Conservation (phyloP, 1,140 invertebrate genomes). For the Macrostomum lignano region DNA sequence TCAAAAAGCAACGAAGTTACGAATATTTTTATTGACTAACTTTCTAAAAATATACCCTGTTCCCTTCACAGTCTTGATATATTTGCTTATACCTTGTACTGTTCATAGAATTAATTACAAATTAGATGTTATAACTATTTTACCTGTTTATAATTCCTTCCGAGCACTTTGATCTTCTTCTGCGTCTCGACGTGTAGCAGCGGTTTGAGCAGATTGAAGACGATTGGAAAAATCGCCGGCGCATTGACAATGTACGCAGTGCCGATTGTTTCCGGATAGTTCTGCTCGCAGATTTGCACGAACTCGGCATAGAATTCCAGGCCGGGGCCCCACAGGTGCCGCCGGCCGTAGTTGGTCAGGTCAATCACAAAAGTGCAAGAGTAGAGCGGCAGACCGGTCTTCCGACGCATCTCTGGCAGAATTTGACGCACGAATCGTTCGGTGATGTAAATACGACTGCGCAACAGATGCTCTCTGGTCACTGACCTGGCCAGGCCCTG, state of each 20-base stretch:
- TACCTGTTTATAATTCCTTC: slow-evolving; percentile 42
- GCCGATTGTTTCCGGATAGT: slow-evolving; percentile 38
- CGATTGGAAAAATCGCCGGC: slow-evolving; percentile 52
- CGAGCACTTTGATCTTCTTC: slow-evolving; percentile 53
- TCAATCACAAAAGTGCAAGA: slow-evolving; percentile 45
- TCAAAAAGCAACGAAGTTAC: too few species aligned
- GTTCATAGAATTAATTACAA: too few species aligned
- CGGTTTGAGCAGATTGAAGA: slow-evolving; percentile 50
- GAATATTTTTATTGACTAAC: too few species aligned
- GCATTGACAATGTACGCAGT: slow-evolving; percentile 45
- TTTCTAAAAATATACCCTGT: too few species aligned
- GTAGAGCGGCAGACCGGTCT: slow-evolving; percentile 30
- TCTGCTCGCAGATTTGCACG: slow-evolving; percentile 38
- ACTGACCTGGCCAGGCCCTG: background rate
- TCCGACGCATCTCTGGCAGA: slow-evolving; percentile 31
- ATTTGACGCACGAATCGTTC: background rate
- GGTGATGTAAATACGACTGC: background rate
- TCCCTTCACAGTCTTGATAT: too few species aligned
- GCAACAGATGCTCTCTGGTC: background rate
- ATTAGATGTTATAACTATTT: too few species aligned
- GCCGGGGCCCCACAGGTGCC: slow-evolving; percentile 55
- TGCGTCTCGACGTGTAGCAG: slow-evolving; percentile 57
- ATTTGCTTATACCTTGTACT: too few species aligned
- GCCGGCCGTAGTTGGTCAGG: slow-evolving; percentile 48
- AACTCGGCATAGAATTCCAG: slow-evolving; percentile 39